These are phyloP conservation scores for Salmo trutta DNA, from an alignment of 2,797 vertebrate species.

Conservation along the genomic window DNA sequence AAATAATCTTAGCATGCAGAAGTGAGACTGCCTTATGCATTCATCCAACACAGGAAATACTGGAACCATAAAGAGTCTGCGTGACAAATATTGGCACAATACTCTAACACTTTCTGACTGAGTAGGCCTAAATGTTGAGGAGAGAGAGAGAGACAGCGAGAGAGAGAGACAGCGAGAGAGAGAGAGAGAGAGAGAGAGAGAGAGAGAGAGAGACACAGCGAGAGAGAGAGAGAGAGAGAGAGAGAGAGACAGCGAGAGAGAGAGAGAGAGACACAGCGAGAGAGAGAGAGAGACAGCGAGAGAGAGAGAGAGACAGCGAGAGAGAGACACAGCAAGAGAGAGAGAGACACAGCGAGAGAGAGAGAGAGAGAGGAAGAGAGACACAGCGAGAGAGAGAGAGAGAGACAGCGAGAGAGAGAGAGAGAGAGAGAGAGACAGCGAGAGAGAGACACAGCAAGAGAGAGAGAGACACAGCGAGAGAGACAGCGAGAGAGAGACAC, in stretches of 20 bases:
- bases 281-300: not conserved
- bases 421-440: too few relatives aligned
- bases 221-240: too few relatives aligned
- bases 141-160: not conserved
- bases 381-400: too few relatives aligned
- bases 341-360: too few relatives aligned
- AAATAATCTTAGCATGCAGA: constrained; percentile 40
- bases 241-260: not conserved
- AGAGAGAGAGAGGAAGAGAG: too few relatives aligned
- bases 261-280: not conserved
- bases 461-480: too few relatives aligned
- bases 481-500: too few relatives aligned
- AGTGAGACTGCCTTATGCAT: constrained; percentile 60
- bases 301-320: not conserved
- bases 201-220: too few relatives aligned
- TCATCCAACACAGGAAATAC: constrained; percentile 52
- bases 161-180: not conserved
- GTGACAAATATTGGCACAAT: not conserved
- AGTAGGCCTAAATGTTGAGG: constrained; percentile 33
- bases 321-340: too few relatives aligned
- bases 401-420: too few relatives aligned
- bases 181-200: too few relatives aligned
- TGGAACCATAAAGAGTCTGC: constrained; percentile 44
- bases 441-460: too few relatives aligned
- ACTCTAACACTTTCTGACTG: not conserved